Evolutionary conservation across 2,113 vertebrate species (phyloP).

Genomic region (Peromyscus maniculatus): DNA sequence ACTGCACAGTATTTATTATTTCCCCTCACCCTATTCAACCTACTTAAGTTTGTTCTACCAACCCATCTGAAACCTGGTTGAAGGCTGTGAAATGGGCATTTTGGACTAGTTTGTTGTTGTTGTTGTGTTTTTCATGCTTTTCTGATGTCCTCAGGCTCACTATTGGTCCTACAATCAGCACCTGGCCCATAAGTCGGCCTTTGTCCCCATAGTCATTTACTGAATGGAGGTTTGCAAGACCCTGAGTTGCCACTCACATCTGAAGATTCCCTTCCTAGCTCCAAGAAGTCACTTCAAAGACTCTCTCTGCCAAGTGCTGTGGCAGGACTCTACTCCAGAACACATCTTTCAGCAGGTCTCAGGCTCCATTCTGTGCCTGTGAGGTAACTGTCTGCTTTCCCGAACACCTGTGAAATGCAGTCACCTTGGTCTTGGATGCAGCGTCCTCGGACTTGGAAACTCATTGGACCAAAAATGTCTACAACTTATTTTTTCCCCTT

Average conservation of each 20-base stretch:
- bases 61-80: slow-evolving; percentile 21
- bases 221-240: slow-evolving; percentile 73
- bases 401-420: slow-evolving; percentile 47
- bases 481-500: slow-evolving; percentile 80
- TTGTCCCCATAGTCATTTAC: slow-evolving; percentile 59
- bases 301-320: slow-evolving; percentile 14
- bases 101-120: slow-evolving; percentile 64
- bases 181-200: slow-evolving; percentile 63
- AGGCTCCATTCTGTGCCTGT: neutral
- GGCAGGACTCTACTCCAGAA: slow-evolving; percentile 59
- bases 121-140: slow-evolving; percentile 5
- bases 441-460: slow-evolving; percentile 60
- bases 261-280: slow-evolving; percentile 75
- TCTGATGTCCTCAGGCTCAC: slow-evolving; percentile 75
- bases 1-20: neutral
- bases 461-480: slow-evolving; percentile 79
- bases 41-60: slow-evolving; percentile 45
- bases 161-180: slow-evolving; percentile 64
- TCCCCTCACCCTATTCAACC: neutral
- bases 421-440: slow-evolving; percentile 76
- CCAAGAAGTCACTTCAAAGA: slow-evolving; percentile 74
- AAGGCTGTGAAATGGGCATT: slow-evolving; percentile 8
- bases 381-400: neutral
- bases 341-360: slow-evolving; percentile 18
- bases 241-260: slow-evolving; percentile 67